phyloP scores from a whole-genome alignment of 2,113 vertebrate genomes.

The Xiphophorus maculatus region DNA sequence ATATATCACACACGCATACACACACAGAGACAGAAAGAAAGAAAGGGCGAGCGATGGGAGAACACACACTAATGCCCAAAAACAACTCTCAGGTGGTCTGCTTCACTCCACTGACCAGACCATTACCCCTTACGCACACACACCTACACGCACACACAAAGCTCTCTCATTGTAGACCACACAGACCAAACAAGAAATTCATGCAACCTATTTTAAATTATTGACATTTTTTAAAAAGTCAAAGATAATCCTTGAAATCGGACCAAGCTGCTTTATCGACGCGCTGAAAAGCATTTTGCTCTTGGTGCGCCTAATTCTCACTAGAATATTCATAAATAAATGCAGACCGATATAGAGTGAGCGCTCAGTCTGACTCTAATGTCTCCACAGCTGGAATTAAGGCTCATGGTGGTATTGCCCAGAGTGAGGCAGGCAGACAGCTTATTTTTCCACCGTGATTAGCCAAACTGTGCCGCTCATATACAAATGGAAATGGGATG shows the following conservation, averaged over 20 bases:
- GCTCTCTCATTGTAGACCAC: constrained; percentile 62
- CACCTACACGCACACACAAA: constrained; percentile 29
- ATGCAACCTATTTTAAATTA: constrained; percentile 31
- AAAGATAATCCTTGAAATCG: neutral
- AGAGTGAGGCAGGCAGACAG: constrained; percentile 78
- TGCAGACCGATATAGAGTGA: constrained; percentile 41
- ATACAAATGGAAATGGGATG: constrained; percentile 93
- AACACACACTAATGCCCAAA: constrained; percentile 79
- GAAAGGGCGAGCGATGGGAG: constrained; percentile 45
- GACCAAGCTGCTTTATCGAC: neutral
- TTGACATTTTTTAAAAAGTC: constrained; percentile 51
- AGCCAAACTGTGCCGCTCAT: constrained; percentile 85
- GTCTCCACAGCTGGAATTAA: constrained; percentile 76
- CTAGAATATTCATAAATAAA: constrained; percentile 55
- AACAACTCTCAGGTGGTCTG: constrained; percentile 86
- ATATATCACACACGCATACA: constrained; percentile 76
- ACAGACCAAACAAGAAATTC: constrained; percentile 70
- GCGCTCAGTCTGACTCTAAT: constrained; percentile 52
- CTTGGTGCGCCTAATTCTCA: constrained; percentile 45
- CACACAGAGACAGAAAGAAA: constrained; percentile 16
- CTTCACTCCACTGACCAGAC: constrained; percentile 80
- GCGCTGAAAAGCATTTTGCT: constrained; percentile 34
- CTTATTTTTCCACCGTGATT: constrained; percentile 81
- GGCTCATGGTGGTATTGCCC: constrained; percentile 76
- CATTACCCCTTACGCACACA: constrained; percentile 70